These are phyloP conservation scores for Mellilla xanthometata DNA, from an alignment of 2,888 invertebrate species.

Conservation along the genomic window DNA sequence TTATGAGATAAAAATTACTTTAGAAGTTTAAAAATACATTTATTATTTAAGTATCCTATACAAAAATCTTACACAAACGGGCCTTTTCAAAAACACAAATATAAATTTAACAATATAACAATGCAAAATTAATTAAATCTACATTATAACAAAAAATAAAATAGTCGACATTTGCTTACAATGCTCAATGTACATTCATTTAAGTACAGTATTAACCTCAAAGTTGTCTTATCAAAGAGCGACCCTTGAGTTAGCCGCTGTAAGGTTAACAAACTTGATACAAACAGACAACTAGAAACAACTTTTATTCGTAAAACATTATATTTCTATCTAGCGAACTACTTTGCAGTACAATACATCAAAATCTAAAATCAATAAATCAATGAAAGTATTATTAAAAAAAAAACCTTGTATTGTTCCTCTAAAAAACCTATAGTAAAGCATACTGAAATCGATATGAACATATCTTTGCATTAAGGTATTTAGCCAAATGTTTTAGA, in stretches of 20 bases:
- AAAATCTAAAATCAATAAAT: background rate
- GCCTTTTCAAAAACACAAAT: no score
- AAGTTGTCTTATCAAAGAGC: conserved; percentile 37
- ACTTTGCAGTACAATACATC: background rate
- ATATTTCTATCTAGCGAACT: conserved; percentile 21
- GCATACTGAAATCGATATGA: conserved; percentile 4
- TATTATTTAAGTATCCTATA: no score
- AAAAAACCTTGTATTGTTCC: no score
- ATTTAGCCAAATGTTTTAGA: no score
- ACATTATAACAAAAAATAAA: no score
- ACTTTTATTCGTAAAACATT: background rate
- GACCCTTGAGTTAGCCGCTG: conserved; percentile 34
- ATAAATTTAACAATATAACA: no score
- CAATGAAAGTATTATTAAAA: background rate
- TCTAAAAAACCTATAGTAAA: background rate
- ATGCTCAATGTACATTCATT: conserved; percentile 22
- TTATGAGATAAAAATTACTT: no score
- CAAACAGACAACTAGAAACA: conserved; percentile 18
- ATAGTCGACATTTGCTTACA: no score
- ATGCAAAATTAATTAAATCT: no score
- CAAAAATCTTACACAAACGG: no score
- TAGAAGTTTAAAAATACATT: no score
- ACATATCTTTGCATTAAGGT: background rate
- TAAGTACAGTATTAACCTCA: conserved; percentile 31
- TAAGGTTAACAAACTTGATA: conserved; percentile 32